Conservation (phyloP, 2,888 invertebrate genomes). For the Lydus trimaculatus region DNA sequence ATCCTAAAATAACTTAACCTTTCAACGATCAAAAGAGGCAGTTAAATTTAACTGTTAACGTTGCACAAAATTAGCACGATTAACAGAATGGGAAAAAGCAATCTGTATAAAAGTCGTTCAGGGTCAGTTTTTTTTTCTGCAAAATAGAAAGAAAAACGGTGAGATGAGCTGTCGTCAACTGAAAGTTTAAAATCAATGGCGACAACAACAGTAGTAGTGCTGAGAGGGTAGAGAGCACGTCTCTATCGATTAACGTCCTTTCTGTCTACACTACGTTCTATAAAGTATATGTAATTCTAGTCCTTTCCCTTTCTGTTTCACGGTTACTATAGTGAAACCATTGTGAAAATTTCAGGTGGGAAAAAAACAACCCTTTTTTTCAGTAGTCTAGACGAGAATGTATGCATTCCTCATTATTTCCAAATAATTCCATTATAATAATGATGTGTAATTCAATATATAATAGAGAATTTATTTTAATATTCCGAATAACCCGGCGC, state of each 20-base stretch:
- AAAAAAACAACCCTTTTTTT: too few relatives aligned
- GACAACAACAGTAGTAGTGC: slow-evolving; percentile 12
- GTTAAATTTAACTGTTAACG: background rate
- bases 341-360: background rate
- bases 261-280: slow-evolving; percentile 35
- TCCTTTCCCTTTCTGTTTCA: slow-evolving; percentile 25
- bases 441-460: too few relatives aligned
- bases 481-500: too few relatives aligned
- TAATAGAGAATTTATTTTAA: too few relatives aligned
- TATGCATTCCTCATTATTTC: too few relatives aligned
- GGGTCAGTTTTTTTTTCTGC: background rate
- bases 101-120: background rate
- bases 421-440: too few relatives aligned
- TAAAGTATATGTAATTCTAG: background rate
- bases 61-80: background rate
- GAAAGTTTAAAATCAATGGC: slow-evolving; percentile 31
- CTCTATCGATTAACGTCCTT: slow-evolving; percentile 46
- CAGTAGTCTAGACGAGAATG: too few relatives aligned
- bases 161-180: slow-evolving; percentile 20
- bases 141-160: background rate
- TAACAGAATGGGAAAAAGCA: too few relatives aligned
- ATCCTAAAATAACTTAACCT: too few relatives aligned
- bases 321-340: background rate
- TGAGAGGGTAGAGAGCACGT: slow-evolving; percentile 20
- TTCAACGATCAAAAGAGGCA: too few relatives aligned